Base-by-base conservation (phyloP, 2,888 invertebrate species). In the Andrena dorsata region DNA sequence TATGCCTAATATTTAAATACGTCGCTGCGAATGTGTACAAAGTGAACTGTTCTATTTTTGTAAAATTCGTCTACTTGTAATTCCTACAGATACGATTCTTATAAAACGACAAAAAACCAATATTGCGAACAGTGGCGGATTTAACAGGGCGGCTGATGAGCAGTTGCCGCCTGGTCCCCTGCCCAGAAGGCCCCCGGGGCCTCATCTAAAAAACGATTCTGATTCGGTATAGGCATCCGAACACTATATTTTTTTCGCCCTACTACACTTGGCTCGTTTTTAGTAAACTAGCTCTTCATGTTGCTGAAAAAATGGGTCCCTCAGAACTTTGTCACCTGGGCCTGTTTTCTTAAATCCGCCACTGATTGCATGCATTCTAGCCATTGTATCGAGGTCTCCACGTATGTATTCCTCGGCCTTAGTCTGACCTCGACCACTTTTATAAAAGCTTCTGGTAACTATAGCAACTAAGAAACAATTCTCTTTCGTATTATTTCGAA, bases 21-120 rank as follows among this genome's bases (percentile, higher is more conserved):
- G 30, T 47, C 28, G 56, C 16, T 56, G 26, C 5, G 32, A 47
- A 75, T 65, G 16, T 81, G 85, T 85, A 85, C 63, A 80, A 73
- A 85, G 66, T 41, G 32, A 76, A 7, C 20, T 69, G 32, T 72
- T 64, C 47, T 71, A 73, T 74, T 79, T 80, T 72, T 78, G 20
- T 70, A 70, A 56, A 49, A 68, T 64, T 74, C 56, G 16, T 20
- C 30, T 77, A 47, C 28, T 20, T 68, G n/a, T 75, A 51, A 35
- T 20, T 41, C 70, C 35, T 26, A 61, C 23, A 28, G 23, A 47
- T 61, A 68, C 32, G 23, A 65, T 51, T 81, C 47, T 81, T 70
- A 64, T 28, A 28, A 60, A 58, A 58, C 13, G 7, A 3, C 5
- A 6, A 41, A 10, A 28, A 28, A 26, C 6, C 6, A 30, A 30